phyloP scores from a whole-genome alignment of 2,113 vertebrate genomes.

The Pandion haliaetus region DNA sequence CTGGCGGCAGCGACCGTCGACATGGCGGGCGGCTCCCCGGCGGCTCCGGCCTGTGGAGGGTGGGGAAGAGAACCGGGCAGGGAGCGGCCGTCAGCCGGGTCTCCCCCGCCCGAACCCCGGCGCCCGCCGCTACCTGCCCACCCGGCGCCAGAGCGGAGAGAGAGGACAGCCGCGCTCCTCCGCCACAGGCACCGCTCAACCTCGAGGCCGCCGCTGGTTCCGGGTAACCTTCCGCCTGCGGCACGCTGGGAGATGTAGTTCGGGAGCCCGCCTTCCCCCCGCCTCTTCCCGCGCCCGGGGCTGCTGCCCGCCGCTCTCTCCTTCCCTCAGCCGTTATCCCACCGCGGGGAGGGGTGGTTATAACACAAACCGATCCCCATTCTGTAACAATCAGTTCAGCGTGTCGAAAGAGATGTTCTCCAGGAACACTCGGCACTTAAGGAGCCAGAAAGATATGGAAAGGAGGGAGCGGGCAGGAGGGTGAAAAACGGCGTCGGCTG shows the following conservation, averaged over 20 bases:
- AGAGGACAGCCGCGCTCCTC: neutral
- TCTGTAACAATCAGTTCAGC: accelerated
- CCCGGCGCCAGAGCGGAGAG: no score
- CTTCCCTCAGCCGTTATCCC: accelerated
- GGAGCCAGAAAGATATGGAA: neutral
- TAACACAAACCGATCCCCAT: accelerated
- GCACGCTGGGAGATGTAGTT: neutral
- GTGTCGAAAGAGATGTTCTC: accelerated
- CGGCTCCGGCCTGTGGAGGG: neutral
- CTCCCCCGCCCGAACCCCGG: neutral
- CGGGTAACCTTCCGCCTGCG: neutral
- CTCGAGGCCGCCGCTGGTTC: no score
- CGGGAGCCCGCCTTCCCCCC: accelerated
- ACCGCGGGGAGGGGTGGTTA: accelerated
- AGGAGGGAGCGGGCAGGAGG: neutral
- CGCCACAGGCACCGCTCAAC: no score
- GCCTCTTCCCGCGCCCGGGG: neutral
- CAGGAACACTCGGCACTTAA: neutral
- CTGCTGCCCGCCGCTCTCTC: accelerated
- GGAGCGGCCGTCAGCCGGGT: accelerated
- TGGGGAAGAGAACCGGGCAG: neutral
- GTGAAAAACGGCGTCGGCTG: neutral
- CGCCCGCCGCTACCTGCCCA: neutral
- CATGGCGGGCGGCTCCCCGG: slow-evolving; percentile 54
- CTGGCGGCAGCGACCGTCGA: slow-evolving; percentile 76